These are phyloP conservation scores for Pyrocephalus nanus DNA, from an alignment of 2,797 vertebrate genomes.

Conservation along the genomic window DNA sequence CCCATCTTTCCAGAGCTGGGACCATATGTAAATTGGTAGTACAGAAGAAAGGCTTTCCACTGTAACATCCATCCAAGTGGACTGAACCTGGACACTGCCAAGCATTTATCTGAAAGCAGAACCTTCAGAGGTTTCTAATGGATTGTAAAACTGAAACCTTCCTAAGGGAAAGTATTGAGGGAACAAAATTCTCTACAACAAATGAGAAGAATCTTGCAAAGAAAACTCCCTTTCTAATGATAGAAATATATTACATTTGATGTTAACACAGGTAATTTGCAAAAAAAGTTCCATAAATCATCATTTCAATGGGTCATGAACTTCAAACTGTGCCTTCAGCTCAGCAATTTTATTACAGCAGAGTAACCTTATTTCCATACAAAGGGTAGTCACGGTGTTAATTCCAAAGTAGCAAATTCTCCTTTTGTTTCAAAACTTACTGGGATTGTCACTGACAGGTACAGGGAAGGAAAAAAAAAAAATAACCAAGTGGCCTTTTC, in stretches of 20 bases:
- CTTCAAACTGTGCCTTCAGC: conserved; percentile 47
- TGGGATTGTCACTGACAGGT: not conserved
- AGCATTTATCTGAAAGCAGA: not conserved
- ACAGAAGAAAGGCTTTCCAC: not conserved
- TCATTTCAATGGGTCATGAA: conserved; percentile 37
- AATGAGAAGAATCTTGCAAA: not conserved
- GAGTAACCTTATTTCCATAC: conserved; percentile 57
- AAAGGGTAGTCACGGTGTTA: conserved; percentile 25
- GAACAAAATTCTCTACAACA: not conserved
- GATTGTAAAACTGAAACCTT: not conserved
- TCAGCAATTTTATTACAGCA: conserved; percentile 46
- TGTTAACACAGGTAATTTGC: conserved; percentile 10
- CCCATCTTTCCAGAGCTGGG: not conserved
- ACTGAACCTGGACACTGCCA: not conserved
- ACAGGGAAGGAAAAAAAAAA: not conserved
- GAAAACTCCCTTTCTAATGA: not conserved
- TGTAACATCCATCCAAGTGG: not conserved
- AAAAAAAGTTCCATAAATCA: conserved; percentile 48
- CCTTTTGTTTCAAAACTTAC: conserved; percentile 19
- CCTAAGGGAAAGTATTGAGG: not conserved
- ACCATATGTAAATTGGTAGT: not conserved
- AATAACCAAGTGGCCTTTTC: not conserved
- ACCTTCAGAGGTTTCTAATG: not conserved
- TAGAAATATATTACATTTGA: conserved; percentile 17
- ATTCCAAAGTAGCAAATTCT: conserved; percentile 54